Evolutionary conservation across 2,113 vertebrate species (phyloP), one percentile per base, ranked within the genome.

Genomic region (Heterotilapia buettikoferi): DNA sequence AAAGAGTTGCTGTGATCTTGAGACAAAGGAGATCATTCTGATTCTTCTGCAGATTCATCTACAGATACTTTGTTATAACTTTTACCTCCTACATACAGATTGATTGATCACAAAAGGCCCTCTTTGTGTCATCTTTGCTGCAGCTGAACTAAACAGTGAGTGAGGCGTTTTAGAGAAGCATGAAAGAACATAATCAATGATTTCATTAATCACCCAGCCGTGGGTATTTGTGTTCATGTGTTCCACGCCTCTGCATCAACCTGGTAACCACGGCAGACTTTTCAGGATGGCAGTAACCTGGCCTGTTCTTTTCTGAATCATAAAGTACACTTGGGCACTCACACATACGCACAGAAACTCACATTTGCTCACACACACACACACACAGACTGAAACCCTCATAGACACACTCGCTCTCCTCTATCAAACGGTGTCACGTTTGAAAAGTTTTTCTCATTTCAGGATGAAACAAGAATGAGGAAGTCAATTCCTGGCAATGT

Each of bases 401-500:
- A 79, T 33, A 80, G 24, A 50, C 52, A 71, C 47, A 47, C 43
- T 53, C 53, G 5, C 50, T 13, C 31, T 84, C 54, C 71, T 68
- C 91, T 90, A 89, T 93, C 92, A 93, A 93, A 78, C 82, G 50
- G 86, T 92, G 94, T 94, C 92, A 94, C 93, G 84, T 93, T 89
- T 93, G 92, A 92, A 94, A 94, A 93, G 91, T 92, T 95, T 94
- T 95, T 94, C 94, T 95, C 93, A 95, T 95, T 94, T 94, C 90
- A 88, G 84, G 84, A 93, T 93, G 90, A 92, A 92, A 92, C 87
- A 92, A 92, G 87, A 91, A 90, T 21, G 19, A 80, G 85, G 84
- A 95, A 93, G 92, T 93, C 93, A 92, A 89, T 94, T 95, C 86
- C 88, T 29, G 6, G 83, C 86, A 6, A 84, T 82, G 88, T 92